Base-by-base conservation (phyloP, 1,140 invertebrate species). In the Drosophila persimilis region DNA sequence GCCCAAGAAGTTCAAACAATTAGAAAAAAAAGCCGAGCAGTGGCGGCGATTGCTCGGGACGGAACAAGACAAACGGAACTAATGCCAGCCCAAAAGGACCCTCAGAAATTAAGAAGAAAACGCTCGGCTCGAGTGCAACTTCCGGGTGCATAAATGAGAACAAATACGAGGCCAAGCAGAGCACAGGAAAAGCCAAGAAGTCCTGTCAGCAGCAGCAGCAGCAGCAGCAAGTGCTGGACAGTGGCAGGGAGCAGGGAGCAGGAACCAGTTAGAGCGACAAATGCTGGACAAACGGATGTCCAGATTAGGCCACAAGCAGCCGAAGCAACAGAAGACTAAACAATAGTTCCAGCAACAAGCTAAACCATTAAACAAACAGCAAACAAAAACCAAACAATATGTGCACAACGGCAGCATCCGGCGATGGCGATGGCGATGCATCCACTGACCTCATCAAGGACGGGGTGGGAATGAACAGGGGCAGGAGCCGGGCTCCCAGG, bases 61-160 rank as follows among this genome's bases (percentile, higher is more conserved):
- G 41, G 43, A 51, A 20, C 65, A 65, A 88, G 77, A 86, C 79
- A 86, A 86, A 77, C 83, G 81, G 70, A 86, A 86, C 77, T 74
- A 86, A 86, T 86, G 83, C 83, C 60, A 51, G 55, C 22, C 60
- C 62, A 64, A 59, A 50, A 63, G 60, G 61, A 64, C 53, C 73
- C 81, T 56, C 57, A 67, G 64, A 85, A 85, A 86, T 86, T 85
- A 86, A 78, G 83, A 86, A 81, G 65, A 67, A 77, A 80, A 65
- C 63, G 60, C 41, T 53, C 65, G 77, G 62, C 62, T 47, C 54
- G 64, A 81, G 80, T 80, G 80, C 80, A 85, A 81, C 73, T 77
- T 85, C 81, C 81, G 81, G 81, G 4, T 85, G 81, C 77, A 86
- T 86, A 85, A 85, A 85, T 85, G 81, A 85, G 74, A 86, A 81